phyloP scores from a whole-genome alignment of 2,888 invertebrate genomes.

The Drosophila mercatorum region DNA sequence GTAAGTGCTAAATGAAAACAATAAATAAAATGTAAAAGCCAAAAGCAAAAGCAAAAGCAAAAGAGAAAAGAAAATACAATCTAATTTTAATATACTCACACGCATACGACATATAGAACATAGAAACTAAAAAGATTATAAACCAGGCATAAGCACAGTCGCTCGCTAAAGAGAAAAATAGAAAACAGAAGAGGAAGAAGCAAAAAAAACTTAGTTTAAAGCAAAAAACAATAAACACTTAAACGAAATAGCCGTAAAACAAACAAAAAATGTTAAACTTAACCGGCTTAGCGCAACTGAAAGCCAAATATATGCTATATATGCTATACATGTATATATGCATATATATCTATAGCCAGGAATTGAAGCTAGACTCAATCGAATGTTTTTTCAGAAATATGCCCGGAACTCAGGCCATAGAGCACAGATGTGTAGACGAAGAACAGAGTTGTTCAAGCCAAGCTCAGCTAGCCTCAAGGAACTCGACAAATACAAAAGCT shows the following conservation, averaged over 20 bases:
- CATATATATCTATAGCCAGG: conserved; percentile 6
- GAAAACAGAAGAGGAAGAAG: not conserved
- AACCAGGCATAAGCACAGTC: not conserved
- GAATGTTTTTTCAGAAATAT: conserved; percentile 1
- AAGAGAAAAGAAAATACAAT: not conserved
- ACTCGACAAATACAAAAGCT: no score
- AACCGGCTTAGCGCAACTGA: not conserved
- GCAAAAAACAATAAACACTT: conserved; percentile 1
- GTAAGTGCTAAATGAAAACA: conserved; percentile 58
- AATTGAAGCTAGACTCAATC: conserved; percentile 17
- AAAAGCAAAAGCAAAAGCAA: conserved; percentile 5
- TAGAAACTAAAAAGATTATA: conserved; percentile 4
- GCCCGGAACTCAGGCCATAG: not conserved
- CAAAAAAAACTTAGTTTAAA: not conserved
- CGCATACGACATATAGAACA: conserved; percentile 14
- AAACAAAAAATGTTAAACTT: not conserved
- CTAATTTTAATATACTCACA: conserved; percentile 50
- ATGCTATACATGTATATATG: not conserved
- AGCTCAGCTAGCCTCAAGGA: no score
- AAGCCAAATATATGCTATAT: not conserved
- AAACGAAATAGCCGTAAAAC: conserved; percentile 6
- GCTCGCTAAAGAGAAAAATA: not conserved
- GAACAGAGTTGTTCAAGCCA: no score
- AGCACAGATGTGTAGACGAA: no score
- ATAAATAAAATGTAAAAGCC: conserved; percentile 43